Conservation (phyloP, 2,113 vertebrate species). For the Notarius quadriscutis region DNA sequence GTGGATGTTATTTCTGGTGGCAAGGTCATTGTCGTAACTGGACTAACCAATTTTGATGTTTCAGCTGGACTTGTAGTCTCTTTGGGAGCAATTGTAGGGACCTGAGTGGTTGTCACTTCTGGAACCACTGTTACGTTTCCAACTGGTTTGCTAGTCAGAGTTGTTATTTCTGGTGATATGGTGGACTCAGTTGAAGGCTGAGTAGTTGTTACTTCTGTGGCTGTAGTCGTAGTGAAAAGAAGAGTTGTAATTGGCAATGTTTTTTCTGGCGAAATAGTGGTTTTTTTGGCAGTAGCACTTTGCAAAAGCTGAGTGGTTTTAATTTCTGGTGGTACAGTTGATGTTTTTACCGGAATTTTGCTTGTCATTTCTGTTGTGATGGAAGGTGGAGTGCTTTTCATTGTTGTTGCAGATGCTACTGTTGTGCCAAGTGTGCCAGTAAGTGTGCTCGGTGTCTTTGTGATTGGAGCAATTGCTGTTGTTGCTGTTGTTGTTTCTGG, state of each 20-base stretch:
- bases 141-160: constrained; percentile 13
- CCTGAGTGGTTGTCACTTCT: neutral
- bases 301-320: neutral
- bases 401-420: too few relatives aligned
- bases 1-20: neutral
- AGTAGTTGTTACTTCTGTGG: too few relatives aligned
- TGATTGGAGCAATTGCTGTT: too few relatives aligned
- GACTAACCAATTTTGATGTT: neutral
- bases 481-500: too few relatives aligned
- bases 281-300: neutral
- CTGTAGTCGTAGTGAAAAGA: neutral
- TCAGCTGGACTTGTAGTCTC: neutral
- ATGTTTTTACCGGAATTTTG: too few relatives aligned
- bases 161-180: neutral
- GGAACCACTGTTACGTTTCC: too few relatives aligned
- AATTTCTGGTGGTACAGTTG: neutral
- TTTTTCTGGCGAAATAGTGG: neutral
- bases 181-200: neutral
- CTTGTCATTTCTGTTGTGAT: too few relatives aligned
- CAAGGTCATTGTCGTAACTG: too few relatives aligned
- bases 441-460: too few relatives aligned
- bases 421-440: too few relatives aligned
- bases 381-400: too few relatives aligned
- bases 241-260: constrained; percentile 1
- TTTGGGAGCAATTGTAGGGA: neutral